Evolutionary conservation across 2,113 vertebrate species (phyloP).

Genomic region (Pristiophorus japonicus): DNA sequence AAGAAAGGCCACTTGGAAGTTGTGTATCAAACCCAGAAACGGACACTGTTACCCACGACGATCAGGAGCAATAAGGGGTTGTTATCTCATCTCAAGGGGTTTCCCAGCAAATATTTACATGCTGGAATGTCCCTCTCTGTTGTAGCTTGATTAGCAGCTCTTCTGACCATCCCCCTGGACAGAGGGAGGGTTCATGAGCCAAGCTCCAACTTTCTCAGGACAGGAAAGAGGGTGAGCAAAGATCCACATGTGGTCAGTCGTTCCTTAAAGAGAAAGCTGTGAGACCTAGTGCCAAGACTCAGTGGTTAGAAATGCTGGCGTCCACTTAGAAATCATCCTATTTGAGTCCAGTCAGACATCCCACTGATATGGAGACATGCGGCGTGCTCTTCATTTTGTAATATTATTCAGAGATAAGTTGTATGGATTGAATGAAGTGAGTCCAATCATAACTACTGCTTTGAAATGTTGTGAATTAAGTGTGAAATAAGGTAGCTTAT

Average conservation of each 20-base stretch:
- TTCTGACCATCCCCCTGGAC: not conserved
- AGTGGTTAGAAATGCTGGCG: not conserved
- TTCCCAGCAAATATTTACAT: not conserved
- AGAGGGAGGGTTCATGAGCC: not conserved
- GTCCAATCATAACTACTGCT: not conserved
- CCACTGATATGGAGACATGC: not conserved
- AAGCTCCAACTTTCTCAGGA: not conserved
- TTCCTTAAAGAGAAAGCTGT: not conserved
- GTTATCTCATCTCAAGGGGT: not conserved
- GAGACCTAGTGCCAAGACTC: not conserved
- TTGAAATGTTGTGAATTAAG: not conserved
- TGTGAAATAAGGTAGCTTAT: not conserved
- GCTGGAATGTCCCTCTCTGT: not conserved
- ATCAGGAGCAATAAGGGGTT: not conserved
- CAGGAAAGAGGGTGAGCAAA: not conserved
- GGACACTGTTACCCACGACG: not conserved
- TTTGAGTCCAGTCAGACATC: not conserved
- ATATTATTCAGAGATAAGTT: not conserved
- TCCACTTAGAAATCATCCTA: too few relatives aligned
- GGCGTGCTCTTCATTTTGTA: not conserved
- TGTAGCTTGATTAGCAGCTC: not conserved
- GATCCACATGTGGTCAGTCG: not conserved
- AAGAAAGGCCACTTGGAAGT: not conserved
- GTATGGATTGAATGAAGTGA: not conserved
- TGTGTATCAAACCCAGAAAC: not conserved